Percentiles rank a stretch among this genome's conserved stretches.
These are phyloP conservation scores for Bufotes viridis DNA, from an alignment of 2,797 vertebrate genomes.

Conservation along the genomic window DNA sequence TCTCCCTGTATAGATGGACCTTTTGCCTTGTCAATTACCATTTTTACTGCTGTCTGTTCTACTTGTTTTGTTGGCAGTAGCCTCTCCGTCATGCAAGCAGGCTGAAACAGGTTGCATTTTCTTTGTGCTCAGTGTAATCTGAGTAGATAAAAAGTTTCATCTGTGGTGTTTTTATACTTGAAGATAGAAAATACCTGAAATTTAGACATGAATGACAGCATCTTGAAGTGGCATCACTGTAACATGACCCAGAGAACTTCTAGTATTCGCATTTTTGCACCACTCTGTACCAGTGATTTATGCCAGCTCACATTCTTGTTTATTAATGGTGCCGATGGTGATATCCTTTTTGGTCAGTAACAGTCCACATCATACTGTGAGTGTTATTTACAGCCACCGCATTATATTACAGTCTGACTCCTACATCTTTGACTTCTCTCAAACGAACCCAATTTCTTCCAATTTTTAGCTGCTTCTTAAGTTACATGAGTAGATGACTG, in stretches of 20 bases:
- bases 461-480: neutral
- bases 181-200: neutral
- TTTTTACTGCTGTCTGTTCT: neutral
- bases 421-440: neutral
- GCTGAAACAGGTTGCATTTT: neutral
- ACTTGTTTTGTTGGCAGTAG: neutral
- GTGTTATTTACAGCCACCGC: neutral
- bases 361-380: neutral
- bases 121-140: neutral
- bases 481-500: no score
- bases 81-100: neutral
- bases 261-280: constrained; percentile 4
- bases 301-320: neutral
- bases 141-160: neutral
- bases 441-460: neutral
- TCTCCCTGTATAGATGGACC: no score
- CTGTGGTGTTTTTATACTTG: neutral
- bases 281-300: neutral
- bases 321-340: neutral
- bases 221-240: neutral
- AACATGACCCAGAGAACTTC: constrained; percentile 10
- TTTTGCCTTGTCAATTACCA: neutral
- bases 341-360: neutral
- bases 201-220: neutral
- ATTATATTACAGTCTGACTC: neutral